These are phyloP conservation scores for Hemiprocne comata DNA, from an alignment of 2,113 vertebrate species.

Conservation along the genomic window DNA sequence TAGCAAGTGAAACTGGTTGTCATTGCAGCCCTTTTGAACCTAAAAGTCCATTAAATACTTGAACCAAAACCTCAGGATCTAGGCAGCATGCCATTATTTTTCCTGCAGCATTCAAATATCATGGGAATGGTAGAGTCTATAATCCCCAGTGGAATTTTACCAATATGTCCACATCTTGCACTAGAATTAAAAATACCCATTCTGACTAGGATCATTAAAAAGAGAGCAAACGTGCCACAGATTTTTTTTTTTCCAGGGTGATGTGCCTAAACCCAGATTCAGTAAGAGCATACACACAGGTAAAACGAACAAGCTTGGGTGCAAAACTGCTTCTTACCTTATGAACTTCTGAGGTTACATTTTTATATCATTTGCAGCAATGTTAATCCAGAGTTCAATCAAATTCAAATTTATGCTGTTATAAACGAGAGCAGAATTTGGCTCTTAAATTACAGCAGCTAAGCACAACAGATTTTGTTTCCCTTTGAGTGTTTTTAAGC, in stretches of 20 bases:
- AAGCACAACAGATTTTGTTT: conserved; percentile 56
- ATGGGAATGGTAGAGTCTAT: background rate
- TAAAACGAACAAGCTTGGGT: background rate
- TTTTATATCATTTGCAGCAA: conserved; percentile 22
- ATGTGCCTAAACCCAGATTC: background rate
- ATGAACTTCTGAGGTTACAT: conserved; percentile 5
- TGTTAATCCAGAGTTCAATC: conserved; percentile 34
- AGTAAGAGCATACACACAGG: background rate
- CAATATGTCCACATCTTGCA: background rate
- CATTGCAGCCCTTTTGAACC: conserved; percentile 5
- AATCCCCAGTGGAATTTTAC: background rate
- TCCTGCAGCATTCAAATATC: background rate
- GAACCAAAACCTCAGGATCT: background rate
- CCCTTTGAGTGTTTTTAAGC: conserved; percentile 45
- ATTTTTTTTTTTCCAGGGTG: background rate
- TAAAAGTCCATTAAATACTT: conserved; percentile 9
- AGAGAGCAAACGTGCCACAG: background rate
- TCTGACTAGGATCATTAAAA: background rate
- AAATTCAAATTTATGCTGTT: conserved; percentile 52
- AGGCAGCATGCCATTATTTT: background rate
- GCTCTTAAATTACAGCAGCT: conserved; percentile 6
- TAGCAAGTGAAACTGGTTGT: background rate
- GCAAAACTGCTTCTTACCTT: background rate
- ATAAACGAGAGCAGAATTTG: conserved; percentile 2
- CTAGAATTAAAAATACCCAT: background rate